Conservation (phyloP, 2,888 invertebrate genomes). For the Tachystola acroxantha region DNA sequence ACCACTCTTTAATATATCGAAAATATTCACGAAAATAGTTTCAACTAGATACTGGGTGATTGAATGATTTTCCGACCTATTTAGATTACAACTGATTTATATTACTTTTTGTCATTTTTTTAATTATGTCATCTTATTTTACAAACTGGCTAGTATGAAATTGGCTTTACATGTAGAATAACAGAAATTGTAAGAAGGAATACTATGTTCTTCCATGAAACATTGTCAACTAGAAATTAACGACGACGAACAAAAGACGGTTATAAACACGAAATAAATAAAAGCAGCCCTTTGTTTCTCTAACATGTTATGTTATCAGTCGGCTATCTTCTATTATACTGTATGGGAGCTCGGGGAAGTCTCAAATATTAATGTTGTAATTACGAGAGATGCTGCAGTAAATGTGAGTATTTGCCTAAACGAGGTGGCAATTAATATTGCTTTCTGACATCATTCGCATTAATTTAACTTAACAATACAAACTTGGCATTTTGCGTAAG, state of each 20-base stretch:
- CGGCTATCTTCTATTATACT: constrained; percentile 13
- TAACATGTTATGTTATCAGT: constrained; percentile 24
- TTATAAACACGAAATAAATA: constrained; percentile 1
- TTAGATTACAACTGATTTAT: no score
- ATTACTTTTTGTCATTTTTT: no score
- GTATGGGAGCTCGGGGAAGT: constrained; percentile 22
- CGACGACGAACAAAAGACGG: background rate
- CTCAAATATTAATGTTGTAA: constrained; percentile 41
- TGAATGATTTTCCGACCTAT: no score
- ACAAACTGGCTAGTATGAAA: no score
- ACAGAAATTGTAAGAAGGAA: no score
- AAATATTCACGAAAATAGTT: no score
- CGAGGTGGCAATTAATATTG: constrained; percentile 53
- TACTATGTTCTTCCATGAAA: no score
- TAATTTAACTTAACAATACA: constrained; percentile 64
- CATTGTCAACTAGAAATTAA: no score
- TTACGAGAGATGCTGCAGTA: constrained; percentile 33
- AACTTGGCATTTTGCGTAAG: constrained; percentile 46
- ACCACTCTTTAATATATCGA: no score
- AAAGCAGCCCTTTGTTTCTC: constrained; percentile 5
- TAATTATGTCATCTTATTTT: no score
- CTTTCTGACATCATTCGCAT: constrained; percentile 51
- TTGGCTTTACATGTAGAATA: no score
- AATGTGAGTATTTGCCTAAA: constrained; percentile 45
- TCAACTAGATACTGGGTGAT: no score